These are phyloP conservation scores for Hyperoodon ampullatus DNA, from an alignment of 2,113 vertebrate genomes.

Conservation along the genomic window DNA sequence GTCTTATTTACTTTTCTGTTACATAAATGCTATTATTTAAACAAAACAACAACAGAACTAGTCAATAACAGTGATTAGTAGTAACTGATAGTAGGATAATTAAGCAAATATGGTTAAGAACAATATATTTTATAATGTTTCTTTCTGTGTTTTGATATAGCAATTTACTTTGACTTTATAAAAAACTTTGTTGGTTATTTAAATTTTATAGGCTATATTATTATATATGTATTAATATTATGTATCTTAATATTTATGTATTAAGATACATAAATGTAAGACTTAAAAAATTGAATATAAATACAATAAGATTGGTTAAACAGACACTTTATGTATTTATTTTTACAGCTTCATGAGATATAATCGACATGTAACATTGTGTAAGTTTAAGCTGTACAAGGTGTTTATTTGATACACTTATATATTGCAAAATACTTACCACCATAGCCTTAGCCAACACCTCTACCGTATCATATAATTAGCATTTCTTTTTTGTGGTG, in stretches of 20 bases:
- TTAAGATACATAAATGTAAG: neutral
- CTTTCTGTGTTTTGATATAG: neutral
- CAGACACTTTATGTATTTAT: neutral
- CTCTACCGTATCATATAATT: neutral
- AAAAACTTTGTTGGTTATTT: neutral
- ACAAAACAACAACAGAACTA: neutral
- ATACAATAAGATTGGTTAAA: neutral
- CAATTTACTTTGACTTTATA: neutral
- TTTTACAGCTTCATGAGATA: neutral
- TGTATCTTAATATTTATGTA: too few species aligned
- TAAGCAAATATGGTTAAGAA: neutral
- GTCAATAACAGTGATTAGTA: neutral
- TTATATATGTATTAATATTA: neutral
- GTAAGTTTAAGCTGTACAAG: neutral
- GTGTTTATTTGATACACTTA: neutral
- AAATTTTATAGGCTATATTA: neutral
- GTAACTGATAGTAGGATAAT: neutral
- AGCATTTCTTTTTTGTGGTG: neutral
- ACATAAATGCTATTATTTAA: neutral
- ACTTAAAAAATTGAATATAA: neutral
- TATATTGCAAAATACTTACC: neutral
- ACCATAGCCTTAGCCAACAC: neutral
- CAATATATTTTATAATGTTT: conserved; percentile 21
- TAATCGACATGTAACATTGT: neutral
- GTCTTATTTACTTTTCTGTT: conserved; percentile 20